Evolutionary conservation across 2,888 invertebrate species (phyloP).

Genomic region (Hipparchia semele): DNA sequence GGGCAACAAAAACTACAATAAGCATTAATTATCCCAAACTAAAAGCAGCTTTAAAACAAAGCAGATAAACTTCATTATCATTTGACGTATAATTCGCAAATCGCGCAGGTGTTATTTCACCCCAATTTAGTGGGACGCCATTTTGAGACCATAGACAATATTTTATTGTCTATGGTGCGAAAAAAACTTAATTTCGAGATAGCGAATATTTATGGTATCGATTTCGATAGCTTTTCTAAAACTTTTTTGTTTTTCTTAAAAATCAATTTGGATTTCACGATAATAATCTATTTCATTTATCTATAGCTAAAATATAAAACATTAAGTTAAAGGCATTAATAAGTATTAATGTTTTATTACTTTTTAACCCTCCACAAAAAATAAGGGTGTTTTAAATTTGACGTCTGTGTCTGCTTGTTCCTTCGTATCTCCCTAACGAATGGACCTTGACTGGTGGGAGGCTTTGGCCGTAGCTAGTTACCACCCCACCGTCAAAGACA

Average conservation of each 20-base stretch:
- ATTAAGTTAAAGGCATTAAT: no score
- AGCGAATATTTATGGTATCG: conserved; percentile 9
- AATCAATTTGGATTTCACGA: neutral
- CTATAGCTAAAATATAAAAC: no score
- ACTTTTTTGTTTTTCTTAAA: neutral
- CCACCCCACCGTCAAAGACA: no score
- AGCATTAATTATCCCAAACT: neutral
- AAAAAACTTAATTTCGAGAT: neutral
- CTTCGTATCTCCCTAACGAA: no score
- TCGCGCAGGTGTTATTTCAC: conserved; percentile 27
- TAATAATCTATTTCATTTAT: neutral
- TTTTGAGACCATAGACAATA: conserved; percentile 24
- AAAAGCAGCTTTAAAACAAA: neutral
- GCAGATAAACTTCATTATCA: neutral
- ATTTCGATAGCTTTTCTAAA: neutral
- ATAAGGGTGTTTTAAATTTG: no score
- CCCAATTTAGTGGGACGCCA: conserved; percentile 30
- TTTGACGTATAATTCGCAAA: neutral
- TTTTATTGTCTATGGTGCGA: conserved; percentile 1
- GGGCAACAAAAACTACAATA: neutral
- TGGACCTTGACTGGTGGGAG: no score
- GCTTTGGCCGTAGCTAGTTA: no score
- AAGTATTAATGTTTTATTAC: no score
- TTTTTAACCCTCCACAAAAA: no score
- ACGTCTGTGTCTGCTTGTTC: no score